Percentiles rank a stretch among this genome's conserved stretches.
phyloP scores from a whole-genome alignment of 2,888 invertebrate genomes.

The Myopa testacea region DNA sequence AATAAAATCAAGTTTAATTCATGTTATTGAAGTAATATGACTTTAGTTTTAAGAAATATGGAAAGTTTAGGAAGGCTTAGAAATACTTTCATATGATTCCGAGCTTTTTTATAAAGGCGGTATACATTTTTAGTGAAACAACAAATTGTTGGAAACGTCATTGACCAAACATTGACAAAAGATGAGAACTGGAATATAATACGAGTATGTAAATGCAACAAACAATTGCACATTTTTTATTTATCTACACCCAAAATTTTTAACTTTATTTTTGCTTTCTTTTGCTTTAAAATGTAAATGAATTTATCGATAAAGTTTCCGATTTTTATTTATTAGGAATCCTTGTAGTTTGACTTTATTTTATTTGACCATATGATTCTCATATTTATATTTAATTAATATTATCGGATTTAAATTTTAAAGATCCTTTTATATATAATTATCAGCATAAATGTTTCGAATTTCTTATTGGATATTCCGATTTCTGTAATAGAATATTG shows the following conservation, averaged over 20 bases:
- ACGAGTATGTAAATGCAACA: not conserved
- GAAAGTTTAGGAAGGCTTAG: conserved; percentile 6
- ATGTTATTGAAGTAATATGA: conserved; percentile 5
- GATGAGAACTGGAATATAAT: conserved; percentile 31
- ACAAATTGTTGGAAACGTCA: conserved; percentile 5
- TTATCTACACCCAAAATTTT: conserved; percentile 30
- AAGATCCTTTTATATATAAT: conserved; percentile 67
- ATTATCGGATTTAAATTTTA: conserved; percentile 61
- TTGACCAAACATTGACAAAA: conserved; percentile 19
- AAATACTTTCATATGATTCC: conserved; percentile 9
- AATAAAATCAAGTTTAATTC: conserved; percentile 25
- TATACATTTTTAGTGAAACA: conserved; percentile 18
- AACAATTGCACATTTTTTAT: conserved; percentile 28
- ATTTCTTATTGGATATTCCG: conserved; percentile 67
- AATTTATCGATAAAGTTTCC: conserved; percentile 40
- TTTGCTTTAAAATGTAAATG: conserved; percentile 16
- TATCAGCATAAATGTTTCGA: conserved; percentile 66
- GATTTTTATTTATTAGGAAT: conserved; percentile 28
- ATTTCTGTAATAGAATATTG: conserved; percentile 58
- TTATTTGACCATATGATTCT: conserved; percentile 48
- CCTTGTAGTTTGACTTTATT: conserved; percentile 54
- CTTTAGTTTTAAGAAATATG: conserved; percentile 18
- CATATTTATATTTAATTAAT: conserved; percentile 59
- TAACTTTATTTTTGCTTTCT: not conserved
- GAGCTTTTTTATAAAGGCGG: conserved; percentile 3